These are phyloP conservation scores for Sarcophaga variegata DNA, from an alignment of 2,888 invertebrate species.

Conservation along the genomic window DNA sequence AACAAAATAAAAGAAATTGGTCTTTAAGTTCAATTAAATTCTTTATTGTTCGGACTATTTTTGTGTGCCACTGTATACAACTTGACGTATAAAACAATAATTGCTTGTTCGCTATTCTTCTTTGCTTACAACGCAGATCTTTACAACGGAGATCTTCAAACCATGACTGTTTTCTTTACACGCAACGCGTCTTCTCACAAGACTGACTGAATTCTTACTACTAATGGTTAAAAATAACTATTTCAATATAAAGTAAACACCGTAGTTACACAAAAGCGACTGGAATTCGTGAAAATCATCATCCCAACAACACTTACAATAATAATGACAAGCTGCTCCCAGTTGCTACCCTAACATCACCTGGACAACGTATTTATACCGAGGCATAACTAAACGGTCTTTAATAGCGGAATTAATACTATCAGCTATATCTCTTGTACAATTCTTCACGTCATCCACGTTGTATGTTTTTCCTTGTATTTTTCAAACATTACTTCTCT, in stretches of 20 bases:
- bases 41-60: no score
- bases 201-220: no score
- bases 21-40: no score
- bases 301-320: slow-evolving; percentile 96
- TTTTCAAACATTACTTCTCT: slow-evolving; percentile 70
- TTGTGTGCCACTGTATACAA: no score
- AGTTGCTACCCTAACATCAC: slow-evolving; percentile 93
- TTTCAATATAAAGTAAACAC: slow-evolving; percentile 84
- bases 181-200: no score
- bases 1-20: no score
- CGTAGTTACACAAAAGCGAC: slow-evolving; percentile 91
- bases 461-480: slow-evolving; percentile 78
- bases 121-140: no score
- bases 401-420: slow-evolving; percentile 78
- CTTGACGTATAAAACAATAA: no score
- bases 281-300: slow-evolving; percentile 94
- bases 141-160: no score
- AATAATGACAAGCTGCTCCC: slow-evolving; percentile 94
- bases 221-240: no score
- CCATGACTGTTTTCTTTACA: no score
- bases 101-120: no score
- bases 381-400: slow-evolving; percentile 75
- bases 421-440: slow-evolving; percentile 79
- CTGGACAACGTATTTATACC: slow-evolving; percentile 95
- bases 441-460: slow-evolving; percentile 75